Evolutionary conservation across 2,113 vertebrate species (phyloP).

Genomic region (Alethe diademata): DNA sequence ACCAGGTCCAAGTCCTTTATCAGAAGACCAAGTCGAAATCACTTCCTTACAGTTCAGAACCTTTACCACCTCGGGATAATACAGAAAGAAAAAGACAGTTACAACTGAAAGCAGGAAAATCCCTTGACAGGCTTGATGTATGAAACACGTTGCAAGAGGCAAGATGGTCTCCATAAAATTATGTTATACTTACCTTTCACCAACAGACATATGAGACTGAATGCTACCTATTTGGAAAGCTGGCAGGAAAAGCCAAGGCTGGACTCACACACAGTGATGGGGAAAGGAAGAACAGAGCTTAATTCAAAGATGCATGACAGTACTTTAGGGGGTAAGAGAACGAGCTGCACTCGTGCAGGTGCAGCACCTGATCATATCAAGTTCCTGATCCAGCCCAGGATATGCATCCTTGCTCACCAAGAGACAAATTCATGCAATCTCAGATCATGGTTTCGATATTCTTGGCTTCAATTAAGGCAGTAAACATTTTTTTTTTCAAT

Average conservation of each 20-base stretch:
- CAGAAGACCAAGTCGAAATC: not conserved
- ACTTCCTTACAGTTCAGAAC: not conserved
- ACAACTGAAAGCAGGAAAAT: not conserved
- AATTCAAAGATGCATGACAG: not conserved
- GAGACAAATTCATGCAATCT: not conserved
- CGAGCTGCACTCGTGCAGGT: not conserved
- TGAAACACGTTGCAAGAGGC: rapidly evolving
- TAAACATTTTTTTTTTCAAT: not conserved
- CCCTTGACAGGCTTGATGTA: not conserved
- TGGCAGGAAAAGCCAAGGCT: not conserved
- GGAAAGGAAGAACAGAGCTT: not conserved
- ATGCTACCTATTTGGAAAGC: not conserved
- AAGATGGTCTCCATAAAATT: not conserved
- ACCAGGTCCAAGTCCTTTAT: not conserved
- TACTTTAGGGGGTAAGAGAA: not conserved
- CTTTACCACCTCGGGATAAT: not conserved
- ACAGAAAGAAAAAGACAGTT: not conserved
- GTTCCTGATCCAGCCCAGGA: not conserved
- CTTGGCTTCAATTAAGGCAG: not conserved
- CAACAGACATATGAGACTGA: not conserved
- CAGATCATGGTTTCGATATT: not conserved
- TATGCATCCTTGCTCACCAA: not conserved
- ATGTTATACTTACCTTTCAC: not conserved
- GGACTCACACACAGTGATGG: not conserved
- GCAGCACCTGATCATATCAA: not conserved